These are phyloP conservation scores for Burhinus bistriatus DNA, from an alignment of 2,113 vertebrate genomes.

Conservation along the genomic window DNA sequence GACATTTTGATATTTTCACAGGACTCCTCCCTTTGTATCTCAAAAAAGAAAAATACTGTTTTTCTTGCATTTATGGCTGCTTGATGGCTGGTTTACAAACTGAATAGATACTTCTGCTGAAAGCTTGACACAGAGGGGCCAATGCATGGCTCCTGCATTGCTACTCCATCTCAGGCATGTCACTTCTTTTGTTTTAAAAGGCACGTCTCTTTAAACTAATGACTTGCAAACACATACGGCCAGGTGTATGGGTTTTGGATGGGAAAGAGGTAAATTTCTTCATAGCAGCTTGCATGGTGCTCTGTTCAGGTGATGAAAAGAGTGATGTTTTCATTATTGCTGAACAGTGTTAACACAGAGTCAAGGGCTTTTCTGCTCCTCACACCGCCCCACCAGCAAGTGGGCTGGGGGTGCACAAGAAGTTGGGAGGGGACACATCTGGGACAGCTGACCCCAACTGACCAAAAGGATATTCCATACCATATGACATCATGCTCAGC, in stretches of 20 bases:
- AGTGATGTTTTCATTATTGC: neutral
- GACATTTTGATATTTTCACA: neutral
- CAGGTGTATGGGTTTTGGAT: neutral
- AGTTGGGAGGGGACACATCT: rapidly evolving
- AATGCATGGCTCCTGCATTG: neutral
- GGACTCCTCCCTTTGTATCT: neutral
- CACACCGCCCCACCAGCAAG: rapidly evolving
- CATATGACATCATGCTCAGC: rapidly evolving
- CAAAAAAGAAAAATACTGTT: neutral
- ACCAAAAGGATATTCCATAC: neutral
- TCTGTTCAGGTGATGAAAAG: neutral
- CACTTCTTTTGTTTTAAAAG: neutral
- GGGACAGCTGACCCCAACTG: neutral
- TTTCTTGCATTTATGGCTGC: neutral
- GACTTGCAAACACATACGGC: neutral
- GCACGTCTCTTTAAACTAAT: neutral
- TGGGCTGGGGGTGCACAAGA: neutral
- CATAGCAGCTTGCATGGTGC: neutral
- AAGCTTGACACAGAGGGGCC: neutral
- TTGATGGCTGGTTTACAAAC: neutral
- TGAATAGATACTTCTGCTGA: neutral
- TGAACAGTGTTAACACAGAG: neutral
- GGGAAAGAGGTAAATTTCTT: neutral
- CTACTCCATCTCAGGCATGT: neutral
- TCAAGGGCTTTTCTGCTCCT: neutral